Conservation (phyloP, 2,113 vertebrate genomes). For the Nanger granti region DNA sequence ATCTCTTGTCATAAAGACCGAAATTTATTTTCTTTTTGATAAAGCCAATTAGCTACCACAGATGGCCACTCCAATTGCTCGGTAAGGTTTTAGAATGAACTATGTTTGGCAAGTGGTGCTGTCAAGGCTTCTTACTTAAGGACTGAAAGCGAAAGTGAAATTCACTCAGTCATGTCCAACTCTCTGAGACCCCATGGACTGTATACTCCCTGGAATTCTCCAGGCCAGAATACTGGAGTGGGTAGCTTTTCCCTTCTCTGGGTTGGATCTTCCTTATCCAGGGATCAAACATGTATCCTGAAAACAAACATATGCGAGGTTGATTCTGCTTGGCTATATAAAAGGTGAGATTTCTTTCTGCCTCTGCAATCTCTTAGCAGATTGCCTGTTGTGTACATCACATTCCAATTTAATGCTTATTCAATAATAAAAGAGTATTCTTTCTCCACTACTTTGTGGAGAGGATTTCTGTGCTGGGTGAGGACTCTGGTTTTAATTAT, state of each 20-base stretch:
- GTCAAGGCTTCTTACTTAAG: neutral
- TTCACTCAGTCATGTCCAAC: neutral
- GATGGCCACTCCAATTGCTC: neutral
- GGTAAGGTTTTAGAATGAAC: neutral
- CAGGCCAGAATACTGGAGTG: neutral
- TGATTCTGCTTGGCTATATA: neutral
- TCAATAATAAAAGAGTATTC: neutral
- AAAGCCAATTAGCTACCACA: neutral
- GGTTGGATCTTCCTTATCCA: neutral
- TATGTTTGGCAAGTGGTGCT: neutral
- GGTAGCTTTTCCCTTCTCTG: neutral
- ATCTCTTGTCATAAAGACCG: neutral
- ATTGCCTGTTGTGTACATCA: neutral
- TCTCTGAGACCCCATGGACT: neutral
- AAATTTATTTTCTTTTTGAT: neutral
- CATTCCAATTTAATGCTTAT: neutral
- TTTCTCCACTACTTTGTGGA: neutral
- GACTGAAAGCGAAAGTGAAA: neutral
- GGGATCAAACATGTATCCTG: neutral
- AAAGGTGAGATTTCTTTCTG: neutral
- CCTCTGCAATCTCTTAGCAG: neutral
- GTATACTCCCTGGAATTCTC: neutral
- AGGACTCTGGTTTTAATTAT: neutral
- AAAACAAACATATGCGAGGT: neutral
- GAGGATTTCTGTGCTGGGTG: neutral